Percentiles rank a stretch among this genome's conserved stretches.
These are phyloP conservation scores for Rhamphomyia laevipes DNA, from an alignment of 2,888 invertebrate species.

Conservation along the genomic window DNA sequence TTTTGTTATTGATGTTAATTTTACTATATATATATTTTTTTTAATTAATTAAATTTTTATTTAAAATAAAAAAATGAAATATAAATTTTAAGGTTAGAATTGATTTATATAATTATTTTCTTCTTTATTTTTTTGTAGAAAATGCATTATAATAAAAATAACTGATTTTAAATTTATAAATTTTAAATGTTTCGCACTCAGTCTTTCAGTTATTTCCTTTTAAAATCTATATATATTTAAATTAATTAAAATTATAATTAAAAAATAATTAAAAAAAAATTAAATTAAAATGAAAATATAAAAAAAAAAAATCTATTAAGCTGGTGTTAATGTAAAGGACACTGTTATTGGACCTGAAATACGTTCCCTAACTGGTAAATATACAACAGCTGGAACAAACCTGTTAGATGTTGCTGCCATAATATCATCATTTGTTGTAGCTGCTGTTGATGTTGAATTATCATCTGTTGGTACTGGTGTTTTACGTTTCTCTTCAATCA, in stretches of 20 bases:
- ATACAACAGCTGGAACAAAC: conserved; percentile 85
- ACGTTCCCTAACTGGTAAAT: conserved; percentile 83
- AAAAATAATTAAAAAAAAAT: neutral
- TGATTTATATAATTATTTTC: too few relatives aligned
- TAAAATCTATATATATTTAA: neutral
- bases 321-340: conserved; percentile 87
- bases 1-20: too few relatives aligned
- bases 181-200: neutral
- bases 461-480: neutral
- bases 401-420: conserved; percentile 31
- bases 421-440: conserved; percentile 8
- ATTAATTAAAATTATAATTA: neutral
- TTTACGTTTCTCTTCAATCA: conserved; percentile 51
- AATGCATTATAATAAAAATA: neutral
- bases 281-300: neutral
- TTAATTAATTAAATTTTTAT: too few relatives aligned
- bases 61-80: too few relatives aligned
- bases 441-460: neutral
- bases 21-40: too few relatives aligned
- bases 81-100: too few relatives aligned
- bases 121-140: too few relatives aligned
- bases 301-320: conserved; percentile 42
- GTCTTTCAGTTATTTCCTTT: conserved; percentile 2
- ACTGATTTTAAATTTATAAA: neutral
- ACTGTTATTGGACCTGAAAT: conserved; percentile 77